Percentiles rank a stretch among this genome's conserved stretches.
Conservation (phyloP, 2,113 vertebrate species). For the Cottus gobio region DNA sequence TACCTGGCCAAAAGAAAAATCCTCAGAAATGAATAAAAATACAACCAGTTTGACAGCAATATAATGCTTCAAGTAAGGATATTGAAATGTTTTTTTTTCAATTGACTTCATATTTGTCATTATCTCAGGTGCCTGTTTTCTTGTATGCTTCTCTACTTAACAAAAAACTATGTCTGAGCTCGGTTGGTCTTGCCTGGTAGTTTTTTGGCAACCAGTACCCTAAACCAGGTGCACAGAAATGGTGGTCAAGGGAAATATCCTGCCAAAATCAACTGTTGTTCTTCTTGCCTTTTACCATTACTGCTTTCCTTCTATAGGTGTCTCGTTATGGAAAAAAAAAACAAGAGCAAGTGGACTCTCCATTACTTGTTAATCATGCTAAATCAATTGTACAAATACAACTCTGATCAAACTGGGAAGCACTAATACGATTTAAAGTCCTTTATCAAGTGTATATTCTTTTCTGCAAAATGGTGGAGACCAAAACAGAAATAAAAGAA, state of each 20-base stretch:
- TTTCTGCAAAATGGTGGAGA: background rate
- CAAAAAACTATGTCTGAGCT: background rate
- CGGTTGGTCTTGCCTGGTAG: background rate
- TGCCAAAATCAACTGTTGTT: background rate
- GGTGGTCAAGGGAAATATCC: background rate
- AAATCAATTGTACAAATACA: background rate
- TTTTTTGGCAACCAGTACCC: background rate
- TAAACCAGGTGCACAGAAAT: slow-evolving; percentile 2
- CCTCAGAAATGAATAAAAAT: slow-evolving; percentile 9
- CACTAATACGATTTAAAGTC: background rate
- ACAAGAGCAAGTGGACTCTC: background rate
- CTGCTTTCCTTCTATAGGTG: background rate
- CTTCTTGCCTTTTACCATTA: background rate
- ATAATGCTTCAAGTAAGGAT: background rate
- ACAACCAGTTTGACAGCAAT: background rate
- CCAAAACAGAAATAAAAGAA: background rate
- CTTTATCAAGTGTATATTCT: background rate
- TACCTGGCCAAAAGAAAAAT: slow-evolving; percentile 5
- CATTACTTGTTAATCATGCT: background rate
- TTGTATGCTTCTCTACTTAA: background rate
- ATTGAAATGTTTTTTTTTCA: background rate
- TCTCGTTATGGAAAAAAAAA: background rate
- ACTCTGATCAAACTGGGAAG: background rate
- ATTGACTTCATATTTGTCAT: slow-evolving; percentile 20
- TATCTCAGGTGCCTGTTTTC: slow-evolving; percentile 38